Evolutionary conservation across 92 coral and sea anemone species (phyloP).

Genomic region (Actinernus sp.): DNA sequence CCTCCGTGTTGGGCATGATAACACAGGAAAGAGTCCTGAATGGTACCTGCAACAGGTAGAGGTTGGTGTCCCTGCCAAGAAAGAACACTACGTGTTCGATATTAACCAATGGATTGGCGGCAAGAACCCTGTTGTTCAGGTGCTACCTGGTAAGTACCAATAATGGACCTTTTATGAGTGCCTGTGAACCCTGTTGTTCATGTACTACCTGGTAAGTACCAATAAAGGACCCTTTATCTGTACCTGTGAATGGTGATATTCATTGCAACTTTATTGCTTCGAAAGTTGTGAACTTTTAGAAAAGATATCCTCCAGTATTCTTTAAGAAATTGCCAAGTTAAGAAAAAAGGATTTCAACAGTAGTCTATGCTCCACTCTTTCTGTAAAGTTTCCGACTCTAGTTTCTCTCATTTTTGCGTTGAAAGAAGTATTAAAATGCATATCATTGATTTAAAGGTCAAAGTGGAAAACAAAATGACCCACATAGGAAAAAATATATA

Average conservation of each 20-base stretch:
- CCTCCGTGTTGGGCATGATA: constrained; percentile 76
- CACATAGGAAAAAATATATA: too few species aligned
- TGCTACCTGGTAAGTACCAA: constrained; percentile 54
- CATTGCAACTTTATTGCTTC: too few species aligned
- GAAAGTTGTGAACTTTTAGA: background rate
- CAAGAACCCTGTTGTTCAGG: constrained; percentile 56
- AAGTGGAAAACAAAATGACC: too few species aligned
- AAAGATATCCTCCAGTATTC: background rate
- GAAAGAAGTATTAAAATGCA: too few species aligned
- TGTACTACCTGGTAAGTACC: constrained; percentile 55
- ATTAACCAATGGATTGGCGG: constrained; percentile 88
- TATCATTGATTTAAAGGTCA: too few species aligned
- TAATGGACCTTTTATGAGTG: constrained; percentile 7
- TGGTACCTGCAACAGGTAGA: constrained; percentile 85
- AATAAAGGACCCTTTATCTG: constrained; percentile 6
- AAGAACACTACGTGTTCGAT: constrained; percentile 78
- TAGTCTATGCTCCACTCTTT: too few species aligned
- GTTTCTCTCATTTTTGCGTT: too few species aligned
- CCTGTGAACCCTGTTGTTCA: constrained; percentile 63
- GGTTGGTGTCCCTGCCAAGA: constrained; percentile 71
- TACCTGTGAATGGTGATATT: constrained; percentile 58
- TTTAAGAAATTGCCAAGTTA: too few species aligned
- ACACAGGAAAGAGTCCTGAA: constrained; percentile 75
- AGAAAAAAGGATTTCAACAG: too few species aligned
- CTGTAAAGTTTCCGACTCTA: too few species aligned